Evolutionary conservation across 2,888 invertebrate species (phyloP).

Genomic region (Acleris emargana): DNA sequence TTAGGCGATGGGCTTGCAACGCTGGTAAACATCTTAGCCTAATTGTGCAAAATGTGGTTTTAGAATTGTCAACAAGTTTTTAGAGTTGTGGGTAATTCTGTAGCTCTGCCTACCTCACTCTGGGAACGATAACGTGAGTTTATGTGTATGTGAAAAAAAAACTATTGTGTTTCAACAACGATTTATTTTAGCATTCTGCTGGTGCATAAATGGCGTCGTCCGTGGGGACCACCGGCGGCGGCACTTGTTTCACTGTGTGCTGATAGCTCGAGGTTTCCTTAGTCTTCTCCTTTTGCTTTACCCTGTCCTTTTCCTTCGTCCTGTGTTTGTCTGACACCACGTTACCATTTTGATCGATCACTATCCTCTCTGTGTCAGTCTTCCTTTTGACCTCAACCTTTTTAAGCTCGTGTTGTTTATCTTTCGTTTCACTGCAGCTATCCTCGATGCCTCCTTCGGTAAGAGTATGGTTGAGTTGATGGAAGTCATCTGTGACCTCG

Average conservation of each 20-base stretch:
- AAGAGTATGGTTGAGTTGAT: conserved; percentile 20
- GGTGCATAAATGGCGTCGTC: not conserved
- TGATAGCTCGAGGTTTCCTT: not conserved
- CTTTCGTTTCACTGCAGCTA: not conserved
- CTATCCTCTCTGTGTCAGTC: conserved; percentile 16
- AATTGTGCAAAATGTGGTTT: no score
- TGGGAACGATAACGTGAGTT: no score
- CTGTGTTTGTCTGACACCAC: conserved; percentile 26
- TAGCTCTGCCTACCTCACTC: no score
- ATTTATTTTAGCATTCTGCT: conserved; percentile 6
- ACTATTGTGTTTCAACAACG: no score
- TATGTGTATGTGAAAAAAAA: no score
- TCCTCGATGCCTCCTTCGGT: conserved; percentile 11
- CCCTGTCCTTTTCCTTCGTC: conserved; percentile 20
- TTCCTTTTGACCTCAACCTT: conserved; percentile 19
- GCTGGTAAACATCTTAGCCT: no score
- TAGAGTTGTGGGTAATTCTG: no score
- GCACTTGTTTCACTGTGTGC: conserved; percentile 14
- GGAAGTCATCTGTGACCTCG: not conserved
- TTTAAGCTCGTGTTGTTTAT: conserved; percentile 3
- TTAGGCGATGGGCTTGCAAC: no score
- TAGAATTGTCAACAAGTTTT: no score
- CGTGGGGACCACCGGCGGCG: not conserved
- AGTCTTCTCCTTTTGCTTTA: conserved; percentile 28
- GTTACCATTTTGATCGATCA: conserved; percentile 26